A percentile compares a stretch with the other conserved stretches of the same genome.
Evolutionary conservation across 2,888 invertebrate genomes (phyloP).

Genomic region (Nephrotoma appendiculata): DNA sequence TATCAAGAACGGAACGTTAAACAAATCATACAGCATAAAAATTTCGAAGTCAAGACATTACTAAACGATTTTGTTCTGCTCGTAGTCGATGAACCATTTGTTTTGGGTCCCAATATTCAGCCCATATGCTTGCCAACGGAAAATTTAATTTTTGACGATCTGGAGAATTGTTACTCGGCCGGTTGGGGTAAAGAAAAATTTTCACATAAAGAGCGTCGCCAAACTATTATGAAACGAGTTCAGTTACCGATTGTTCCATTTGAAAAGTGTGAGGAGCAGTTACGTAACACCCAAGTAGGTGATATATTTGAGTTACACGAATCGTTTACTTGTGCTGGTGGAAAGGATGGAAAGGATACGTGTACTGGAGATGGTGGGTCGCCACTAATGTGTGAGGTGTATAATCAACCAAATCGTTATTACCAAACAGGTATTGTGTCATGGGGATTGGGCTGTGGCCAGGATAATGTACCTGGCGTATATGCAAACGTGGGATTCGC

Average conservation of each 20-base stretch:
- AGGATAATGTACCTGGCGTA: constrained; percentile 56
- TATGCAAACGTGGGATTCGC: constrained; percentile 57
- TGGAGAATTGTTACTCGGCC: constrained; percentile 22
- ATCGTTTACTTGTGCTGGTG: constrained; percentile 63
- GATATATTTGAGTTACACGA: neutral
- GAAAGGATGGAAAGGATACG: constrained; percentile 56
- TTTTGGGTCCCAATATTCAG: constrained; percentile 50
- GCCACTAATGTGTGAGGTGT: constrained; percentile 52
- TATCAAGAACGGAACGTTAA: constrained; percentile 54
- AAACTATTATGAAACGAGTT: constrained; percentile 51
- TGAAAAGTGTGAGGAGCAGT: constrained; percentile 28
- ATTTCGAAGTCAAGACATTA: constrained; percentile 46
- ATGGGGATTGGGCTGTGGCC: constrained; percentile 78
- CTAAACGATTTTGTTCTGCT: constrained; percentile 63
- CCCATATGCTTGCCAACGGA: constrained; percentile 48
- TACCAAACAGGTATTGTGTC: constrained; percentile 67
- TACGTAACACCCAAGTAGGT: constrained; percentile 54
- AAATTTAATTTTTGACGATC: constrained; percentile 24
- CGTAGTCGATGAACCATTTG: constrained; percentile 44
- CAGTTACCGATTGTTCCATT: constrained; percentile 53
- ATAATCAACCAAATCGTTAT: constrained; percentile 40
- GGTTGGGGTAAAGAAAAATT: constrained; percentile 28
- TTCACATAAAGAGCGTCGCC: constrained; percentile 37
- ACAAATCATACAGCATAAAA: constrained; percentile 42
- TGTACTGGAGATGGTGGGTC: constrained; percentile 76